These are phyloP conservation scores for Sebastes reedi DNA, from an alignment of 2,797 vertebrate species.

Conservation along the genomic window DNA sequence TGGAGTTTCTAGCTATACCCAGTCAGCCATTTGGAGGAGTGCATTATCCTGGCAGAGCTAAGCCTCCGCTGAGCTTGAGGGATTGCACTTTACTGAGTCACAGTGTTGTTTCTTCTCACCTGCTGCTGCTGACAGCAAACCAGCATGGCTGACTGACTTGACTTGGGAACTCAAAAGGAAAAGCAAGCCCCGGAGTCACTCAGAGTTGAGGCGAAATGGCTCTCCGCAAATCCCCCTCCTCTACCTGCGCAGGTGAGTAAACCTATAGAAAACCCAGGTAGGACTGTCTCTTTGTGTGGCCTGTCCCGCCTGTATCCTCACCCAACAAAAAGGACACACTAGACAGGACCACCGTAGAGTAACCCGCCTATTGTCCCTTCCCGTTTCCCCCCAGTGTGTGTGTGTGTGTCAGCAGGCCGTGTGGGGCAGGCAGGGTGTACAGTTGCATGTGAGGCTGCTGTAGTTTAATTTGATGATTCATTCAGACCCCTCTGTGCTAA, in stretches of 20 bases:
- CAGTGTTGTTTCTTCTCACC: constrained; percentile 47
- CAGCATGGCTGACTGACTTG: constrained; percentile 42
- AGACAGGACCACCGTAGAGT: constrained; percentile 69
- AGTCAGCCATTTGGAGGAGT: constrained; percentile 46
- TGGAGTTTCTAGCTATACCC: constrained; percentile 29
- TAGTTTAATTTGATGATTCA: constrained; percentile 39
- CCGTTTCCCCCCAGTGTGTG: constrained; percentile 23
- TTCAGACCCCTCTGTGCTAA: constrained; percentile 20
- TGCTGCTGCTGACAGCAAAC: constrained; percentile 32
- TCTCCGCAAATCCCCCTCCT: constrained; percentile 64
- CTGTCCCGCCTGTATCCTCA: constrained; percentile 49
- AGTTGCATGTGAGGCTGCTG: constrained; percentile 53
- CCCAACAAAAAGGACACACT: constrained; percentile 57
- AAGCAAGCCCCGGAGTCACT: constrained; percentile 2
- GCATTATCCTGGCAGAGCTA: constrained; percentile 58
- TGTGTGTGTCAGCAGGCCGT: constrained; percentile 48
- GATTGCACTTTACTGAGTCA: constrained; percentile 43
- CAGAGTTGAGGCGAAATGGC: constrained; percentile 55
- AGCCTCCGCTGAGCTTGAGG: constrained; percentile 61
- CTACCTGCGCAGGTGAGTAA: constrained; percentile 70
- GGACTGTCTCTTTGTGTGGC: constrained; percentile 51
- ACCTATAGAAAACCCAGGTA: constrained; percentile 38
- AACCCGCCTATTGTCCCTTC: constrained; percentile 59
- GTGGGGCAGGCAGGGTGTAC: constrained; percentile 56
- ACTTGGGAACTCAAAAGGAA: background rate